phyloP scores from a whole-genome alignment of 2,797 vertebrate genomes.

The Gallirallus australis region DNA sequence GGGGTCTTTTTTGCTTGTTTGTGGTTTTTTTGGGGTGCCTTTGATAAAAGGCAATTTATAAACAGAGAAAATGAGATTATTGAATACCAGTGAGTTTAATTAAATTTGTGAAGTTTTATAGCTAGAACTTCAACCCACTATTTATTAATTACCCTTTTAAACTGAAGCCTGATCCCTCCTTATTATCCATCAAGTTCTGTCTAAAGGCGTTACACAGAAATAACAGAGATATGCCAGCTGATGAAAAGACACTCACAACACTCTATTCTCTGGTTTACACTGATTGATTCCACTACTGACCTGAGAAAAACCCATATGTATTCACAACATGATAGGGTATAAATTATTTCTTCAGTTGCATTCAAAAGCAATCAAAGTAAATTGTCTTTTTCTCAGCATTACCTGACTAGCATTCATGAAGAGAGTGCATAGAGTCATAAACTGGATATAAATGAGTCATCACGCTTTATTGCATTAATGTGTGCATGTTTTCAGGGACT shows the following conservation, averaged over 20 bases:
- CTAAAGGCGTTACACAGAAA: background rate
- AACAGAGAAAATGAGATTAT: background rate
- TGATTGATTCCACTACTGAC: background rate
- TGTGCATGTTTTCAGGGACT: slow-evolving; percentile 50
- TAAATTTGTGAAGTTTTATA: background rate
- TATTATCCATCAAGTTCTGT: background rate
- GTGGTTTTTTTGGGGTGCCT: rapidly evolving
- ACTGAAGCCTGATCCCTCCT: background rate
- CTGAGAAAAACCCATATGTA: background rate
- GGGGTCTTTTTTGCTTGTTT: background rate
- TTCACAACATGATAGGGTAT: background rate
- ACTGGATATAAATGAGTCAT: slow-evolving; percentile 21
- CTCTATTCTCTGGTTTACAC: background rate
- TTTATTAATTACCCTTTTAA: background rate
- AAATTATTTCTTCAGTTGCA: background rate
- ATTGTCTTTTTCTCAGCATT: slow-evolving; percentile 17
- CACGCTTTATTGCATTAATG: slow-evolving; percentile 21
- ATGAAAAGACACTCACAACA: background rate
- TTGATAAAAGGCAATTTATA: background rate
- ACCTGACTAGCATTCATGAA: background rate
- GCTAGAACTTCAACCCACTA: background rate
- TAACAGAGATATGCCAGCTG: background rate
- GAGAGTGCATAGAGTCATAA: background rate
- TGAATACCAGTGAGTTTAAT: background rate
- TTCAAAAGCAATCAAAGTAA: background rate